Evolutionary conservation across 2,888 invertebrate genomes (phyloP).

Genomic region (Dasysyrphus albostriatus): DNA sequence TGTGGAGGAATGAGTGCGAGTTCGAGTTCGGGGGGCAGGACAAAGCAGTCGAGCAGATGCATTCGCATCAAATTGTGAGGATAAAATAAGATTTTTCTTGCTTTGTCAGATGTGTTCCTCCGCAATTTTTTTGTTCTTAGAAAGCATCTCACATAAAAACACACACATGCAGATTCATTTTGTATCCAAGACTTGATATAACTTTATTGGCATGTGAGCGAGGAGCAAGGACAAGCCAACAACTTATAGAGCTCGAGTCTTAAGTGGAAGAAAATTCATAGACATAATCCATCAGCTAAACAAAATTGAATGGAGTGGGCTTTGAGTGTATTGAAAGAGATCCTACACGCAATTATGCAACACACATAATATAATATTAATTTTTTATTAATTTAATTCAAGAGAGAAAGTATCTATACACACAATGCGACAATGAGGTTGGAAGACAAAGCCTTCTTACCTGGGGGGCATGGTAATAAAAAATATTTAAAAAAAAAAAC

Average conservation of each 20-base stretch:
- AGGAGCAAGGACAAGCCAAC: conserved; percentile 12
- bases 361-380: conserved; percentile 16
- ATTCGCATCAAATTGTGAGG: conserved; percentile 71
- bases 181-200: conserved; percentile 33
- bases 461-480: not conserved
- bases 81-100: conserved; percentile 71
- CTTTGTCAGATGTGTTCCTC: conserved; percentile 67
- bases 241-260: not conserved
- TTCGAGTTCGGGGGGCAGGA: conserved; percentile 18
- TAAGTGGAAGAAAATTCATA: conserved; percentile 26
- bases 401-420: conserved; percentile 7
- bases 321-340: conserved; percentile 36
- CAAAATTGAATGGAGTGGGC: not conserved
- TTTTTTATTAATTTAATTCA: conserved; percentile 38
- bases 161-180: conserved; percentile 25
- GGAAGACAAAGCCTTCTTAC: conserved; percentile 8
- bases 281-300: conserved; percentile 32
- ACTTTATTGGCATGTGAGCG: conserved; percentile 28
- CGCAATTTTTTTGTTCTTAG: conserved; percentile 35
- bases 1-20: conserved; percentile 34
- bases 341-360: conserved; percentile 56
- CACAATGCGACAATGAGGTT: conserved; percentile 7
- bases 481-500: not conserved
- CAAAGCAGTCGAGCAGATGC: conserved; percentile 67
- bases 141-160: conserved; percentile 38